Evolutionary conservation across 2,797 vertebrate species (phyloP), one percentile per base, ranked within the genome.

Genomic region (Sebastolobus altivelis): DNA sequence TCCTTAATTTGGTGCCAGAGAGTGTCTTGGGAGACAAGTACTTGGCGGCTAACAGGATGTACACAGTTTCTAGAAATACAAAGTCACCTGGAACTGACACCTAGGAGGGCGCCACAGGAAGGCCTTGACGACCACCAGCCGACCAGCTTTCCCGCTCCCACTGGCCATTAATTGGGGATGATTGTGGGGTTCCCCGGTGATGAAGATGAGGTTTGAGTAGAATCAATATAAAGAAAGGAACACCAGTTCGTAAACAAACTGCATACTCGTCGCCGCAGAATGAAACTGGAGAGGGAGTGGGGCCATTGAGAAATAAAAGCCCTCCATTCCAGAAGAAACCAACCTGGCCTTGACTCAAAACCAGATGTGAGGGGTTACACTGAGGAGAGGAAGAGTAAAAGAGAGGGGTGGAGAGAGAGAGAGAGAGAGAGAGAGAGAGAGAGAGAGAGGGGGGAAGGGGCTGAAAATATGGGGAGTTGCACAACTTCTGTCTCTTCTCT

Each of bases 281-380:
- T 89, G 94, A 93, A 95, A 95, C 93, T 75, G 72, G 92, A 95
- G 94, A 93, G 84, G 81, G 82, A 87, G 79, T 66, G 87, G 88
- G 92, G 91, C 90, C 91, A 92, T 92, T 93, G 91, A 94, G 93
- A 94, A 95, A 95, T 93, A 94, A 94, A 95, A 93, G 80, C 83
- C 81, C 90, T 90, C 87, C 88, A 92, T 95, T 95, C 92, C 93
- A 92, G 77, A 85, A 94, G 92, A 94, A 95, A 94, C 91, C 91
- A 93, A 92, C 90, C 90, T 95, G 92, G 95, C 93, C 89, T 93
- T 84, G 87, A 94, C 94, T 94, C 93, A 95, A 95, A 95, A 94
- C 94, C 95, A 96, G 95, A 96, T 96, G 94, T 95, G 93, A 90
- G 90, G 25, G 58, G 89, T 92, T 93, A 88, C 75, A 78, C 89